Percentiles rank a stretch among this genome's conserved stretches.
phyloP scores from a whole-genome alignment of 2,797 vertebrate species.

The Acomys russatus region DNA sequence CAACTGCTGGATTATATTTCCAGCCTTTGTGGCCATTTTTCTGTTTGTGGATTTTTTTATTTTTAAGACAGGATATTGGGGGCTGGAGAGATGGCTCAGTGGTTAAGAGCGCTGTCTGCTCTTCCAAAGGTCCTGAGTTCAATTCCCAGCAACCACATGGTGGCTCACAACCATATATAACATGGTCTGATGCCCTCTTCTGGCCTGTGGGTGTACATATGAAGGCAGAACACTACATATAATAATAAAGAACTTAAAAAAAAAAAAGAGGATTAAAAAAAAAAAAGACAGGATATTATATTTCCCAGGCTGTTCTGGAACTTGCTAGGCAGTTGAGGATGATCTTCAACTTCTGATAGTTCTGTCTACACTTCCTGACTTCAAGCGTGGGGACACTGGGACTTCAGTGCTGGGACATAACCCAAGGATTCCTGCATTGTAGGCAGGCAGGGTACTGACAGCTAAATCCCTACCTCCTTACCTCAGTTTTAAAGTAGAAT shows the following conservation, averaged over 20 bases:
- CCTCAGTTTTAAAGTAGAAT: neutral
- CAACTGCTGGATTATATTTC: neutral
- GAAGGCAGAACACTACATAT: too few species aligned
- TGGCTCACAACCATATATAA: too few species aligned
- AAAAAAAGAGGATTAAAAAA: too few species aligned
- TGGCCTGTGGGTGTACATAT: too few species aligned
- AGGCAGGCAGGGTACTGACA: neutral
- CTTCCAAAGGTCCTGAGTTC: too few species aligned
- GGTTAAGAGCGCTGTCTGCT: too few species aligned
- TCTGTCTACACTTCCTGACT: neutral
- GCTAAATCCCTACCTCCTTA: neutral
- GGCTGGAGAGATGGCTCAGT: too few species aligned
- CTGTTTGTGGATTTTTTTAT: neutral
- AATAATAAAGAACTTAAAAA: too few species aligned
- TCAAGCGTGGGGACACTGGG: too few species aligned
- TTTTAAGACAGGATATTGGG: too few species aligned
- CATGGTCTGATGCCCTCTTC: too few species aligned
- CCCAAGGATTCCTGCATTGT: neutral
- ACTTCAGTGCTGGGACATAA: neutral
- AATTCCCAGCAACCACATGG: too few species aligned
- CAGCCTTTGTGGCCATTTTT: neutral
- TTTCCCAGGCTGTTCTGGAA: neutral
- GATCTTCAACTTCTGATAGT: neutral
- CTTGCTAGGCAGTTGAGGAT: neutral
- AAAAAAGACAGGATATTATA: neutral